phyloP scores from a whole-genome alignment of 2,113 vertebrate genomes.

The Athene cunicularia region DNA sequence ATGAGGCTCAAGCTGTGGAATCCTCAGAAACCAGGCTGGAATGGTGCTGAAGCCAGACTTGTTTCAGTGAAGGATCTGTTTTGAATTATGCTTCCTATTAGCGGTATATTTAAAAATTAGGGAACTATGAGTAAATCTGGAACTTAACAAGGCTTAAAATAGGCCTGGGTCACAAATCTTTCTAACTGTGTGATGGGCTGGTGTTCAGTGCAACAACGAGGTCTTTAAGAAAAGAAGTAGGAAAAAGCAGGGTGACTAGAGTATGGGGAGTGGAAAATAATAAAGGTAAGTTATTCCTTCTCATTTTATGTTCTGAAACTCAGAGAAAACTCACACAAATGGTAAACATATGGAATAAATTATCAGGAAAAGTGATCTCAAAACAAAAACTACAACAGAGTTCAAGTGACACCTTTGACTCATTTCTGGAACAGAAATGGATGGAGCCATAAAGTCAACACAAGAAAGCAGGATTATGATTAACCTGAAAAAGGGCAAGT shows the following conservation, averaged over 20 bases:
- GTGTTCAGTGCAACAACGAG: background rate
- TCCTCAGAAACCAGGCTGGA: constrained; percentile 34
- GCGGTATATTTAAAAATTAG: constrained; percentile 65
- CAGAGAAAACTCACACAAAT: constrained; percentile 3
- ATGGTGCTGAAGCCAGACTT: constrained; percentile 4
- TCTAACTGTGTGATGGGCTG: background rate
- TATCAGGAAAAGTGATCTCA: constrained; percentile 51
- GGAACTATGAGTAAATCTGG: constrained; percentile 60
- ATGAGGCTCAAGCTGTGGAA: constrained; percentile 58
- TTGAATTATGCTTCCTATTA: constrained; percentile 65
- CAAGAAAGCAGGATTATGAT: constrained; percentile 44
- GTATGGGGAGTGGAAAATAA: background rate
- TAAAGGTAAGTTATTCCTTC: constrained; percentile 36
- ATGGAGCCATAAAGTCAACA: constrained; percentile 55
- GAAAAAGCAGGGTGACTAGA: background rate
- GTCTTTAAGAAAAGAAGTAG: background rate
- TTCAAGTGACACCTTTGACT: constrained; percentile 42
- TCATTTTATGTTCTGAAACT: background rate
- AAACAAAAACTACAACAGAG: constrained; percentile 52
- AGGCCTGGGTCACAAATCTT: constrained; percentile 47
- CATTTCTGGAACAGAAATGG: constrained; percentile 38
- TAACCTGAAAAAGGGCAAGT: constrained; percentile 52
- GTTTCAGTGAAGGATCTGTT: constrained; percentile 47
- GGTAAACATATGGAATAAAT: constrained; percentile 62
- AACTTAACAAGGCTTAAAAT: constrained; percentile 62